Evolutionary conservation across 2,113 vertebrate species (phyloP).

Genomic region (Galbula dea): DNA sequence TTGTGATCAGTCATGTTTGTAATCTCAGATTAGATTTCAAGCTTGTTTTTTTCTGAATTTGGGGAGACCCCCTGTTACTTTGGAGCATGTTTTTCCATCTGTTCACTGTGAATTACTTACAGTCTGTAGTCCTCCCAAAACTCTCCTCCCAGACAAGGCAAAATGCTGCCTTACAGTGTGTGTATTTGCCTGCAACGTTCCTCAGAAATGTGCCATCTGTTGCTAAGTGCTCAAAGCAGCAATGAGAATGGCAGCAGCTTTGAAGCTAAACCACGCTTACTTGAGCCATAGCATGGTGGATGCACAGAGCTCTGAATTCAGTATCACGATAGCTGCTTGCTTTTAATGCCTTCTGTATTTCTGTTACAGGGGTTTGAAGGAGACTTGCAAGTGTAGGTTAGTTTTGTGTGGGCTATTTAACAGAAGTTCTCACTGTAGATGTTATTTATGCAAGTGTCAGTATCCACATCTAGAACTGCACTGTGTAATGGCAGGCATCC

Average conservation of each 20-base stretch:
- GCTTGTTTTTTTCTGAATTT: background rate
- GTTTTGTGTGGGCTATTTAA: background rate
- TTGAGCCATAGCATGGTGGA: background rate
- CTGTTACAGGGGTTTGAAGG: background rate
- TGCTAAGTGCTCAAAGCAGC: background rate
- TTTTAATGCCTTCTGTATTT: background rate
- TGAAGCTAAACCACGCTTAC: background rate
- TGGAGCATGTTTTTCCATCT: background rate
- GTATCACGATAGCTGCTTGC: background rate
- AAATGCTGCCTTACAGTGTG: background rate
- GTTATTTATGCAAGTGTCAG: background rate
- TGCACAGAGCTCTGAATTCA: background rate
- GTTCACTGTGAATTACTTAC: background rate
- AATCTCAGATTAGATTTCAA: background rate
- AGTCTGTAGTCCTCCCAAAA: background rate
- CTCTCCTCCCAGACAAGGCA: background rate
- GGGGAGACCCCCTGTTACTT: accelerated
- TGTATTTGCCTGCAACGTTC: background rate
- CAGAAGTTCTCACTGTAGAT: background rate
- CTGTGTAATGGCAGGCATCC: background rate
- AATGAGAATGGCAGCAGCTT: background rate
- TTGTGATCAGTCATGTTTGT: background rate
- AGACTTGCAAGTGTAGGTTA: background rate
- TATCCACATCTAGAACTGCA: background rate
- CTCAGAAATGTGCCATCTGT: background rate